Evolutionary conservation across 2,888 invertebrate species (phyloP).

Genomic region (Tenthredo notha): DNA sequence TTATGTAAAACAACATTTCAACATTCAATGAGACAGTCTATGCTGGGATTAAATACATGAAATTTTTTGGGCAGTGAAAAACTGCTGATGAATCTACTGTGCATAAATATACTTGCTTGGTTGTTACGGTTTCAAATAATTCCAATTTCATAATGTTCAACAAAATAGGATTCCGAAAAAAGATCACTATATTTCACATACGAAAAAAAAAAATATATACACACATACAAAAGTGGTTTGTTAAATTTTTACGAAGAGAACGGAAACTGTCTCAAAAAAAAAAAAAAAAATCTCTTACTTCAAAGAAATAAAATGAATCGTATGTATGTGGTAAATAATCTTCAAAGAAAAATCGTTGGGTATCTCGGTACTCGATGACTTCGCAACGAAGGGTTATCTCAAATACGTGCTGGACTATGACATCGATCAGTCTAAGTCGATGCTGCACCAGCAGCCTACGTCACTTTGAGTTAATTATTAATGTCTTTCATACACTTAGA

Average conservation of each 20-base stretch:
- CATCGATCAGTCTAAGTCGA: conserved; percentile 77
- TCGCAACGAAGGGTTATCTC: conserved; percentile 75
- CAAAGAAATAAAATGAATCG: background rate
- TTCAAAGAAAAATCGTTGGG: conserved; percentile 5
- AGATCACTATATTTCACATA: background rate
- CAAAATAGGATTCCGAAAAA: background rate
- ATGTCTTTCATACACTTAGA: conserved; percentile 76
- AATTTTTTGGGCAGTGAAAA: too few species aligned
- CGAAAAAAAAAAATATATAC: background rate
- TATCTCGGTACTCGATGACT: conserved; percentile 19
- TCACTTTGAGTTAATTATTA: conserved; percentile 77
- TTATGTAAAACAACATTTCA: background rate
- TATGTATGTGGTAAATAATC: background rate
- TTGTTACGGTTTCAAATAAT: too few species aligned
- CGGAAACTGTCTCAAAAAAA: background rate
- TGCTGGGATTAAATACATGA: background rate
- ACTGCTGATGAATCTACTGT: too few species aligned
- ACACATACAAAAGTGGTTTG: background rate
- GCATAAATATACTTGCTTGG: too few species aligned
- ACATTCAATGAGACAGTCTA: background rate
- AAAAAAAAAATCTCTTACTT: background rate
- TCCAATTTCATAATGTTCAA: too few species aligned
- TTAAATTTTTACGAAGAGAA: background rate
- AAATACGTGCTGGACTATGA: conserved; percentile 75
- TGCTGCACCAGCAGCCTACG: background rate